These are phyloP conservation scores for Muntiacus reevesi DNA, from an alignment of 2,113 vertebrate species.

Conservation along the genomic window DNA sequence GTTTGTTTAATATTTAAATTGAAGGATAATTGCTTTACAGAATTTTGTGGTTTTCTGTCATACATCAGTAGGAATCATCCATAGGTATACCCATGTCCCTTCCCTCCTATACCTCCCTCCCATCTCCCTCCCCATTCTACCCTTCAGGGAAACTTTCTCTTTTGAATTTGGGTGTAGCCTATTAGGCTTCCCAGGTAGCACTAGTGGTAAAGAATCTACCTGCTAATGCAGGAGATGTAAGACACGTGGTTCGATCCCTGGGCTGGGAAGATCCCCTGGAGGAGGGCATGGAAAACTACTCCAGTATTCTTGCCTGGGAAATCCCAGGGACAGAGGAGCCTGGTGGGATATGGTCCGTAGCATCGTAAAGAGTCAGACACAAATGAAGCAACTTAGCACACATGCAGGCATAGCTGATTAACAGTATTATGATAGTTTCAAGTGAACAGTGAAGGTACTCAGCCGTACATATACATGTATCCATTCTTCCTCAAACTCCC, in stretches of 20 bases:
- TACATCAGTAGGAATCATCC: neutral
- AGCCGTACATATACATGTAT: neutral
- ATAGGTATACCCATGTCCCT: neutral
- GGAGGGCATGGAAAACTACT: neutral
- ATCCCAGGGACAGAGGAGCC: neutral
- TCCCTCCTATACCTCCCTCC: neutral
- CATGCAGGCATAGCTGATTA: accelerated
- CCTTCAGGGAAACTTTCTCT: neutral
- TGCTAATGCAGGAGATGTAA: neutral
- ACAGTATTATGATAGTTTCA: neutral
- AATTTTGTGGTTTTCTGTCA: neutral
- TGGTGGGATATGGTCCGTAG: neutral
- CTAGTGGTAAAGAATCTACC: neutral
- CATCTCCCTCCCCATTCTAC: neutral
- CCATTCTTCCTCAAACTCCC: neutral
- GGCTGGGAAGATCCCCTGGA: neutral
- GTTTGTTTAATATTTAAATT: neutral
- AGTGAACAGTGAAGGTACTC: neutral
- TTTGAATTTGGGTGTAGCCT: neutral
- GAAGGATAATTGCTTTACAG: neutral
- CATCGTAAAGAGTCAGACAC: neutral
- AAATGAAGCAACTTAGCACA: neutral
- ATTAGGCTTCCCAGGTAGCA: neutral
- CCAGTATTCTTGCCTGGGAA: neutral
- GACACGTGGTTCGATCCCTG: neutral